phyloP scores from a whole-genome alignment of 2,797 vertebrate species.

The Falco novaeseelandiae region DNA sequence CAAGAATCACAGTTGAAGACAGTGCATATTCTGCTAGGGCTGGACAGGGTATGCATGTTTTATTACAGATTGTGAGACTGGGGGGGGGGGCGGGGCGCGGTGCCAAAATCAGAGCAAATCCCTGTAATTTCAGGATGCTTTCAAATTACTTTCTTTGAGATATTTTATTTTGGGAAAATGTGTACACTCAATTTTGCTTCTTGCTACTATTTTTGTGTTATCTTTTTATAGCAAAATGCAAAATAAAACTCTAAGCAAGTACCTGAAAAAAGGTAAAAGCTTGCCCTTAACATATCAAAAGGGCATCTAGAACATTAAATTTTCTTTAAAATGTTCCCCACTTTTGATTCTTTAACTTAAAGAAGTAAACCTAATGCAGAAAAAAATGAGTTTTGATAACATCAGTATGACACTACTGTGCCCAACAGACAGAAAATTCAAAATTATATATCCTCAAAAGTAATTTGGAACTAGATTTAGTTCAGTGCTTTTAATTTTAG shows the following conservation, averaged over 20 bases:
- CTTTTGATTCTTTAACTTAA: not conserved
- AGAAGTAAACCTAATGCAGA: not conserved
- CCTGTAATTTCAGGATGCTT: not conserved
- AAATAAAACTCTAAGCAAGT: not conserved
- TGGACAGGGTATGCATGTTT: not conserved
- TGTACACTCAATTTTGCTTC: not conserved
- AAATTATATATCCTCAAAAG: not conserved
- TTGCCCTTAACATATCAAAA: not conserved
- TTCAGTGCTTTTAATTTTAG: not conserved
- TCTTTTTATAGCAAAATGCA: not conserved
- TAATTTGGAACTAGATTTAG: not conserved
- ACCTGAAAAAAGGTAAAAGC: not conserved
- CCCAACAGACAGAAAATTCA: not conserved
- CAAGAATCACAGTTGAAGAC: not conserved
- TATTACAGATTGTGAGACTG: not conserved
- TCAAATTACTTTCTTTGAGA: not conserved
- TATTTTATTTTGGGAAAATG: not conserved
- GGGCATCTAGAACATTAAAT: not conserved
- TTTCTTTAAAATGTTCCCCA: not conserved
- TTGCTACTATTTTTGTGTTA: not conserved
- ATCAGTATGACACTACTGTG: not conserved
- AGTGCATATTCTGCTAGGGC: not conserved
- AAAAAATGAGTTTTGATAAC: not conserved
- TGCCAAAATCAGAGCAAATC: not conserved
- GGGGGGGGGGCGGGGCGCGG: too few species aligned